Conservation (phyloP, 2,888 invertebrate species). For the Drosophila paracracens region DNA sequence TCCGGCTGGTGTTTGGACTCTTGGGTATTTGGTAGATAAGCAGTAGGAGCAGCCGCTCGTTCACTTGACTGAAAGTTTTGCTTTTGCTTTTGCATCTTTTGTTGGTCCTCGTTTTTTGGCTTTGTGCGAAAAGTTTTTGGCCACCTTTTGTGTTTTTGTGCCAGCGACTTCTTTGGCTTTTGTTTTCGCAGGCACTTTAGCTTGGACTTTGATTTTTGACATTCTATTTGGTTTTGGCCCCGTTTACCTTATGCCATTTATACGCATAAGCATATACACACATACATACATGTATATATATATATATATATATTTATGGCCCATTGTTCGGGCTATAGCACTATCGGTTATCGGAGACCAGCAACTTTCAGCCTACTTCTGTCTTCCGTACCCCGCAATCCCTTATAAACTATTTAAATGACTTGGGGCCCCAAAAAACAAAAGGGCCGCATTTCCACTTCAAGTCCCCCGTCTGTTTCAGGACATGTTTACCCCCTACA, state of each 20-base stretch:
- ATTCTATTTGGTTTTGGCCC: constrained; percentile 69
- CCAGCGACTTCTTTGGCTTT: constrained; percentile 70
- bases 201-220: constrained; percentile 80
- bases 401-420: constrained; percentile 60
- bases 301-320: constrained; percentile 13
- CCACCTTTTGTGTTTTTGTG: constrained; percentile 63
- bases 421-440: constrained; percentile 44
- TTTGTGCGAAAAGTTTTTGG: constrained; percentile 66
- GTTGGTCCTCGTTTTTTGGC: constrained; percentile 35
- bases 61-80: constrained; percentile 61
- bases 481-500: neutral
- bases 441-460: constrained; percentile 20
- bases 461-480: constrained; percentile 18
- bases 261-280: constrained; percentile 39
- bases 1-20: constrained; percentile 16
- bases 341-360: constrained; percentile 50
- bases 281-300: constrained; percentile 23
- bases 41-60: constrained; percentile 29
- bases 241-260: constrained; percentile 68
- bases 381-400: constrained; percentile 15
- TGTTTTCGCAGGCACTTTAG: constrained; percentile 70
- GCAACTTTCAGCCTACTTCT: constrained; percentile 12
- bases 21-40: constrained; percentile 66
- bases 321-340: constrained; percentile 37
- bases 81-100: constrained; percentile 30